Base-by-base conservation (phyloP, 2,888 invertebrate species). In the Ethmia dodecea region DNA sequence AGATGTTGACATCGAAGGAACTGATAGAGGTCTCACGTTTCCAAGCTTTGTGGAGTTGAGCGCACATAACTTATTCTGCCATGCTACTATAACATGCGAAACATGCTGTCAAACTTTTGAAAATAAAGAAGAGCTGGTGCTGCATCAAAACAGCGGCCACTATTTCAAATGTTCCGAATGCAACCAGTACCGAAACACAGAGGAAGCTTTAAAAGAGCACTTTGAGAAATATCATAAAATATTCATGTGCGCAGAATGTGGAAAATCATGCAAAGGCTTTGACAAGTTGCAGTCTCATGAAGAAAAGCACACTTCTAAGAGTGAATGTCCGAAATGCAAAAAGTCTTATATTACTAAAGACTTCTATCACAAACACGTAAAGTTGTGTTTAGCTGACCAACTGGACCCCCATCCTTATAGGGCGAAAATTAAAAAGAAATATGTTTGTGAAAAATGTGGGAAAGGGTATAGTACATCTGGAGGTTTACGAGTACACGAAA, bases 401-500 rank as follows among this genome's bases (percentile, higher is more conserved):
- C 40, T 80, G n/a, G 77, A 76, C 30, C 73, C 70, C 1, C 83
- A 83, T 49, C 84, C 81, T 0, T 62, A 66, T 24, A 57, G 83
- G 29, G 75, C 65, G 43, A 65, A 55, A 28, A 60, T 72, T 36
- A 43, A 61, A 11, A 76, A 68, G 37, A 55, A 57, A 9, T 67
- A 60, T 35, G 52, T 56, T 35, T 84, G 83, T 55, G 55, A 67
- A 5, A 55, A 69, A 36, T 84, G 83, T 52, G 67, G 65, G 0
- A 84, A 84, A 43, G 66, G 71, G 0, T 84, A 84, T 38, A 76
- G 77, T 41, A 79, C 80, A 1, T 50, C 64, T 0, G 83, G 80
- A 1, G 81, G 83, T 1, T 47, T 86, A 10, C 46, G 79, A 29
- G 83, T 83, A 0, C 84, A 86, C 30, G 54, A 68, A 26, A 66